Conservation (phyloP, 2,113 vertebrate genomes). For the Calyptommatus sinebrachiatus region DNA sequence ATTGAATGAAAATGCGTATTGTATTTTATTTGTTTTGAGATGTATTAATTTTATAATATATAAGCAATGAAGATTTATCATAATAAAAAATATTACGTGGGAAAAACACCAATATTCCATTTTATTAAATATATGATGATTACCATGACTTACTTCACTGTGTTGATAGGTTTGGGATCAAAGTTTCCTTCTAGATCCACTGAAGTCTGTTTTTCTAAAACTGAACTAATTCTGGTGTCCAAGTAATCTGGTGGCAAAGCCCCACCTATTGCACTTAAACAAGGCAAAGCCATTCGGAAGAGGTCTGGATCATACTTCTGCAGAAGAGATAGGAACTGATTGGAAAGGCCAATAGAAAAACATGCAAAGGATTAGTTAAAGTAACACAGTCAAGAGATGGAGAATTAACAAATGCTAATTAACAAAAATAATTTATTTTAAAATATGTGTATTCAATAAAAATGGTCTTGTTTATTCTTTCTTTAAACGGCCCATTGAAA, state of each 20-base stretch:
- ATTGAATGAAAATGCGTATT: too few relatives aligned
- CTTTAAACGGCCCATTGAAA: neutral
- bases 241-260: conserved; percentile 94
- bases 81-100: too few relatives aligned
- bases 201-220: conserved; percentile 87
- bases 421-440: conserved; percentile 20
- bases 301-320: conserved; percentile 96
- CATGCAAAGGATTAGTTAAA: conserved; percentile 62
- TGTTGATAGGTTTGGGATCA: conserved; percentile 94
- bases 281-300: conserved; percentile 97
- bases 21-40: too few relatives aligned
- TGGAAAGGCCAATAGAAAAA: conserved; percentile 72
- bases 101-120: neutral
- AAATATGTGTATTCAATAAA: conserved; percentile 16
- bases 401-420: conserved; percentile 40
- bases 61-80: too few relatives aligned
- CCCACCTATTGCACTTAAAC: conserved; percentile 94
- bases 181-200: conserved; percentile 94
- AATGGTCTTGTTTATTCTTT: neutral
- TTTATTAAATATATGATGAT: neutral
- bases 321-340: conserved; percentile 70
- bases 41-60: too few relatives aligned
- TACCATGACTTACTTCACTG: conserved; percentile 83
- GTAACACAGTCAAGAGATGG: conserved; percentile 32
- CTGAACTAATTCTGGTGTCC: conserved; percentile 82